Base-by-base conservation (phyloP, 2,888 invertebrate genomes). In the Imbricaverruca yamaguchii region DNA sequence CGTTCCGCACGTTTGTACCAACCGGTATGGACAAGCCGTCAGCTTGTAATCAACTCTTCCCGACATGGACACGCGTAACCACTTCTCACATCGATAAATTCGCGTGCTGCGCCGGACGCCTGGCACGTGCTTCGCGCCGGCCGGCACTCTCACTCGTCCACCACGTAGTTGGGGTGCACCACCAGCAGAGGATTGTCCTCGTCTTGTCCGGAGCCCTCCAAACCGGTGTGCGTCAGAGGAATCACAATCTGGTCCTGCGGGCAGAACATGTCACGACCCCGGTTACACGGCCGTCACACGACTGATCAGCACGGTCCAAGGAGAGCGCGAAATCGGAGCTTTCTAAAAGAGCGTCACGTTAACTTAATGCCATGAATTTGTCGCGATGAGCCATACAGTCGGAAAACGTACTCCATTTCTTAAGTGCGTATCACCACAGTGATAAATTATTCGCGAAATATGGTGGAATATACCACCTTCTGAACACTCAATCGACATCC, bases 121-220 rank as follows among this genome's bases (percentile, higher is more conserved):
- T 39, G 39, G 1, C 39, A 39, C 39, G 39, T 39, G 39, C 39
- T 39, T 1, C 4, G 39, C 39, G 39, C 39, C 39, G 39, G 39
- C 39, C 39, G 39, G 39, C 39, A 4, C 53, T 12, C 18, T 86
- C 86, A 88, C 83, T 87, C 88, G 84, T 96, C 94, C 79, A 95
- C 90, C 80, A 95, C 91, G 87, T 97, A 98, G 89, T 98, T 97
- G 0, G 98, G 98, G 90, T 99, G 98, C 0, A 98, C 97, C 23
- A 98, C 95, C 10, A 98, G 88, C 74, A 95, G 87, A 0, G 96
- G 95, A 88, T 97, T 94, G 61, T 93, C 92, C 82, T 92, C 92
- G 0, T 91, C 89, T 0, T 63, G 82, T 4, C 65, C 81, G 23
- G 91, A 91, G 0, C 89, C 89, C 63, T 86, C 91, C 88, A 81